Conservation (phyloP, 2,113 vertebrate species). For the Halichoeres trimaculatus region DNA sequence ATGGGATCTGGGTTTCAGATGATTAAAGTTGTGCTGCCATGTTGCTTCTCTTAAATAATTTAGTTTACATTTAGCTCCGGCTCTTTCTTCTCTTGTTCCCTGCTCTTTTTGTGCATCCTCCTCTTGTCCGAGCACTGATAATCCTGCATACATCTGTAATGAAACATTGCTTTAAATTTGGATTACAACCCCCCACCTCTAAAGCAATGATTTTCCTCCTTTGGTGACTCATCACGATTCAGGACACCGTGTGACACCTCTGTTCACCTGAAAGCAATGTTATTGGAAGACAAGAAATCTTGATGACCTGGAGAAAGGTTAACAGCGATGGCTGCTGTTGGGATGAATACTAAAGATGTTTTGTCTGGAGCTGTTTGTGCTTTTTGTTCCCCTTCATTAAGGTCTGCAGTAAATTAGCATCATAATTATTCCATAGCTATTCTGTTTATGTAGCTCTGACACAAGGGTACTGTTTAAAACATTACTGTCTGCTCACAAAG, state of each 20-base stretch:
- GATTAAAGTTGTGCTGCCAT: constrained; percentile 59
- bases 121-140: constrained; percentile 3
- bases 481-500: too few relatives aligned
- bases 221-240: constrained; percentile 58
- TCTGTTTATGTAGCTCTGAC: neutral
- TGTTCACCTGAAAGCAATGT: constrained; percentile 44
- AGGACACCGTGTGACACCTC: constrained; percentile 26
- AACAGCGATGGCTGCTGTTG: constrained; percentile 21
- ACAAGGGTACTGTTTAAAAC: neutral
- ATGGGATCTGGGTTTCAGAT: constrained; percentile 54
- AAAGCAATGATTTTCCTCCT: constrained; percentile 13
- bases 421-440: neutral
- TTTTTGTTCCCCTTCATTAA: neutral
- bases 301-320: constrained; percentile 50
- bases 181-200: too few relatives aligned
- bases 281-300: constrained; percentile 47
- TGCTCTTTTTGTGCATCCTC: constrained; percentile 18
- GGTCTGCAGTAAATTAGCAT: neutral
- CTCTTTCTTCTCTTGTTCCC: constrained; percentile 32
- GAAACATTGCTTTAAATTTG: too few relatives aligned
- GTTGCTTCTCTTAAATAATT: constrained; percentile 63
- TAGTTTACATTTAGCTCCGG: constrained; percentile 54
- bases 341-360: constrained; percentile 22
- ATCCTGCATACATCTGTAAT: neutral
- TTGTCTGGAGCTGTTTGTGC: neutral